Evolutionary conservation across 1,140 invertebrate species (phyloP), one percentile per base, ranked within the genome.

Genomic region (Neelides sp.): DNA sequence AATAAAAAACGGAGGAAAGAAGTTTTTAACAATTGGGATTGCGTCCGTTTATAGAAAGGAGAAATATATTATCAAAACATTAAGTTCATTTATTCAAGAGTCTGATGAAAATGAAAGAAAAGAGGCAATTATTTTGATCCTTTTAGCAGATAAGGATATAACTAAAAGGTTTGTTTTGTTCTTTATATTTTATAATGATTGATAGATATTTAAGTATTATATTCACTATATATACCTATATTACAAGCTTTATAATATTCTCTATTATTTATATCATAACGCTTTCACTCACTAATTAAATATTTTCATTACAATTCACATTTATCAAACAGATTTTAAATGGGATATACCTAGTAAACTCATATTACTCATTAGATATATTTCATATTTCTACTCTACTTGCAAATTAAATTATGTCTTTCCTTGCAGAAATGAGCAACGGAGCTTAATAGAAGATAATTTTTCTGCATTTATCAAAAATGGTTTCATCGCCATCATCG

Each of bases 401-500:
- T 27, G 5, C 4, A n/a, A 28, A 22, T 1, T 3, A 30, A 35
- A 27, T 50, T 50, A 15, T 15, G 15, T 50, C 17, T 50, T 40
- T 40, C 15, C 32, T 8, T 13, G 49, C 36, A 46, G 41, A 52
- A 50, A 54, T 32, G n/a, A n/a, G 28, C 48, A 53, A 27, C 26
- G 54, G 22, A 26, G 22, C 19, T 10, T 48, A 28, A 54, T 58
- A 39, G 13, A 45, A 17, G 39, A 28, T 10, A 17, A 58, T 26
- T 58, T 58, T 26, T 24, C 43, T n/a, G 8, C 36, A 13, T 47
- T 55, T 43, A 15, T 61, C 12, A 48, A 55, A 26, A 50, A 45
- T 23, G 59, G 59, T 26, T 61, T 61, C 45, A 47, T 61, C 32
- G 53, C 50, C 43, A 50, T 61, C 0, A 61, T 61, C 20, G 15